Evolutionary conservation across 1,140 invertebrate species (phyloP).

Genomic region (Drosophila obscura): DNA sequence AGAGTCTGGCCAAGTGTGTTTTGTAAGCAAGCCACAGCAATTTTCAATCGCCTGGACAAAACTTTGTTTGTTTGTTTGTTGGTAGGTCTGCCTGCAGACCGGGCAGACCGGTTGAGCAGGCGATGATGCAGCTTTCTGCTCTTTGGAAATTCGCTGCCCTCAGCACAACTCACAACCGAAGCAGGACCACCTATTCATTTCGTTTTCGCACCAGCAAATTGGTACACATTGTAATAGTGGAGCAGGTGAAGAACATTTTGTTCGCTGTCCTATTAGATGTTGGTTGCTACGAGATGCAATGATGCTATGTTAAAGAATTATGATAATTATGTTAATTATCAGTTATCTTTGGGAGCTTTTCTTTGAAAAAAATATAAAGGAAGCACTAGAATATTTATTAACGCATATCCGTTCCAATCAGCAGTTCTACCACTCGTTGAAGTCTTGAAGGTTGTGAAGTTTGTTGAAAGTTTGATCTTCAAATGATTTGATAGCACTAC

Average conservation of each 20-base stretch:
- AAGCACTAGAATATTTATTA: too few relatives aligned
- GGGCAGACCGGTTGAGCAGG: constrained; percentile 11
- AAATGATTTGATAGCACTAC: too few relatives aligned
- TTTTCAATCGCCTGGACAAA: constrained; percentile 79
- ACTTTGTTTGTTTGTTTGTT: constrained; percentile 74
- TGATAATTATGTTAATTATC: too few relatives aligned
- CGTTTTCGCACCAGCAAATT: constrained; percentile 16
- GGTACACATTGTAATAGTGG: constrained; percentile 50
- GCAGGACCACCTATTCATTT: constrained; percentile 12
- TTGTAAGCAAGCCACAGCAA: constrained; percentile 76
- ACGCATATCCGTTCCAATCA: too few relatives aligned
- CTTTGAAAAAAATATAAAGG: too few relatives aligned
- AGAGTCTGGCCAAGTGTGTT: constrained; percentile 65
- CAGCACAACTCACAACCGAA: constrained; percentile 54
- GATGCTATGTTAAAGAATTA: too few relatives aligned
- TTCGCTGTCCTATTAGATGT: neutral
- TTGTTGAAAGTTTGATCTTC: too few relatives aligned
- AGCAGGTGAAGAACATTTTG: neutral
- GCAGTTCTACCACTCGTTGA: too few relatives aligned
- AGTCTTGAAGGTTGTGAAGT: too few relatives aligned
- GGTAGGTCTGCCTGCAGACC: constrained; percentile 2
- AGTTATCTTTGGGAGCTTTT: too few relatives aligned
- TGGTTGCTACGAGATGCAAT: too few relatives aligned
- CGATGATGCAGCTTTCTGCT: constrained; percentile 48
- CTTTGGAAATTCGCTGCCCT: constrained; percentile 66